phyloP scores from a whole-genome alignment of 2,797 vertebrate species.

The Orestias chungarensis region DNA sequence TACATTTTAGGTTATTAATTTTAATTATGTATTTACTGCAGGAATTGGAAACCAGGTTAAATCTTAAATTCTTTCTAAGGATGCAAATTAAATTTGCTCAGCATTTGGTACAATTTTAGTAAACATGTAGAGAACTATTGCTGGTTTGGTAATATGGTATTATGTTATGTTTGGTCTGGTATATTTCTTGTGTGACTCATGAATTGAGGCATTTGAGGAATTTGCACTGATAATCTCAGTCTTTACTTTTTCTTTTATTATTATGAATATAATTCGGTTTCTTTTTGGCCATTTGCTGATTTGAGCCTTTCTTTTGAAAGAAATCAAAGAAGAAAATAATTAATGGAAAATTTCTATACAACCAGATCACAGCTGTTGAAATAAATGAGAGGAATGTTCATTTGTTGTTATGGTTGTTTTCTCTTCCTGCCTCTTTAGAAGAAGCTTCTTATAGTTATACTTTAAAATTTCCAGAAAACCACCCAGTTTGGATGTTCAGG shows the following conservation, averaged over 20 bases:
- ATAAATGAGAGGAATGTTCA: background rate
- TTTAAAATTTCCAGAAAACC: slow-evolving; percentile 6
- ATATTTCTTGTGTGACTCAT: background rate
- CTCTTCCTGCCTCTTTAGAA: slow-evolving; percentile 4
- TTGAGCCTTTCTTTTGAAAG: background rate
- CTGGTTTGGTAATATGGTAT: background rate
- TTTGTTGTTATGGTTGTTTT: background rate
- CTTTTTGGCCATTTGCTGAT: background rate
- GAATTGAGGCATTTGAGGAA: background rate
- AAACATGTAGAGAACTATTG: background rate
- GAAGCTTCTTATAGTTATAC: slow-evolving; percentile 28
- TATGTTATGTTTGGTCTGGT: no score
- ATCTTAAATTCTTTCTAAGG: background rate
- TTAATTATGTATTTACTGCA: background rate
- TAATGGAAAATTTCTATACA: background rate
- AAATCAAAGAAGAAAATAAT: background rate
- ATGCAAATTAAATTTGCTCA: background rate
- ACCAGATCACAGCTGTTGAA: background rate
- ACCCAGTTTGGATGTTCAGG: slow-evolving; percentile 11
- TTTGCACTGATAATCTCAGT: no score
- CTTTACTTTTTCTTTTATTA: background rate
- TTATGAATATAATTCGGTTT: no score
- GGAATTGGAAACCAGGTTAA: background rate
- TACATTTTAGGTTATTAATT: background rate
- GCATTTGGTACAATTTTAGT: background rate